Percentiles rank a stretch among this genome's conserved stretches.
Conservation (phyloP, 2,888 invertebrate genomes). For the Cyclophora punctaria region DNA sequence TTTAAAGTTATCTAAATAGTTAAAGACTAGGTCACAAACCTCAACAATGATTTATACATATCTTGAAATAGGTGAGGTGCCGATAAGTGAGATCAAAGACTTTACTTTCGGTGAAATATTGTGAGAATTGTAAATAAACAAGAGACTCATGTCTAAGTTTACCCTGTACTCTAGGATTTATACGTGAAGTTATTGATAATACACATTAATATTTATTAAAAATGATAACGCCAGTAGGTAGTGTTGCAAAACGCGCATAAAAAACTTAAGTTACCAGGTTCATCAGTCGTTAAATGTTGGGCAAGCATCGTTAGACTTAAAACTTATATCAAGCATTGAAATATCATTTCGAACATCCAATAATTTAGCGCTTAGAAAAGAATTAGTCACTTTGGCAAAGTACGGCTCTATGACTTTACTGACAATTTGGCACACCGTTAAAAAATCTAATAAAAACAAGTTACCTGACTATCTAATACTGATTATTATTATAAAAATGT, state of each 20-base stretch:
- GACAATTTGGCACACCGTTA: slow-evolving; percentile 63
- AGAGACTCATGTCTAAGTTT: slow-evolving; percentile 67
- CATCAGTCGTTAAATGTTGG: slow-evolving; percentile 59
- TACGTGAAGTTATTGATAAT: slow-evolving; percentile 55
- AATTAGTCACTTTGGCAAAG: slow-evolving; percentile 34
- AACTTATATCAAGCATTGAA: slow-evolving; percentile 34
- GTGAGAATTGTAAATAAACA: slow-evolving; percentile 63
- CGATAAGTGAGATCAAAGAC: slow-evolving; percentile 60
- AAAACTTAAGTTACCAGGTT: slow-evolving; percentile 38
- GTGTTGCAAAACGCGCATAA: slow-evolving; percentile 26
- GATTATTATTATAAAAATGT: slow-evolving; percentile 60
- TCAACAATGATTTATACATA: slow-evolving; percentile 49
- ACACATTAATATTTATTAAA: slow-evolving; percentile 35
- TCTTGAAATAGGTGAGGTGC: slow-evolving; percentile 62
- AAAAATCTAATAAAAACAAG: slow-evolving; percentile 64
- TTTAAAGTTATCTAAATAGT: slow-evolving; percentile 43
- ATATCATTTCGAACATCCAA: slow-evolving; percentile 17
- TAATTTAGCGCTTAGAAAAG: slow-evolving; percentile 33
- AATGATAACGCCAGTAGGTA: slow-evolving; percentile 29
- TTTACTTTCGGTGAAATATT: slow-evolving; percentile 60
- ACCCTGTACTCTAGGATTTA: slow-evolving; percentile 74
- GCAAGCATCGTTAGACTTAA: slow-evolving; percentile 54
- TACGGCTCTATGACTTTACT: slow-evolving; percentile 31
- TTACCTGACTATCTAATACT: slow-evolving; percentile 67
- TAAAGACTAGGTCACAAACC: slow-evolving; percentile 59